Evolutionary conservation across 2,113 vertebrate species (phyloP).

Genomic region (Thunnus thynnus): DNA sequence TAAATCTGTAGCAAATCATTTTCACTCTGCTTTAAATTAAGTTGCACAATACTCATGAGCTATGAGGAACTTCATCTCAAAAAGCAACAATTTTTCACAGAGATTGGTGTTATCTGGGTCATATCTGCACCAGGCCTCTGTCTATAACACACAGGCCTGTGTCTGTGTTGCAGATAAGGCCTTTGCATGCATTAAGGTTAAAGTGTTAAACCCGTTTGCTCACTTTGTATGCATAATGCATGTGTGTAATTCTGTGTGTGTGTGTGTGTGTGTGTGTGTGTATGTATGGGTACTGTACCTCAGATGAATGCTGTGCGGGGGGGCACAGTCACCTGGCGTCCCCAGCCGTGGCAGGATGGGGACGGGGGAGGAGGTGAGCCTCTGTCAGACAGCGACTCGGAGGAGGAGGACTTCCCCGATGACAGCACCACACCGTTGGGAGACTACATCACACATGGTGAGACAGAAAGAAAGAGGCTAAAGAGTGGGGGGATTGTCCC

Average conservation of each 20-base stretch:
- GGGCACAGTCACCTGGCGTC: constrained; percentile 83
- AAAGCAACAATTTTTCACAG: background rate
- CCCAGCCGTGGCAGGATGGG: constrained; percentile 88
- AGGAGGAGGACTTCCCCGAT: constrained; percentile 88
- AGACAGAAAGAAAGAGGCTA: constrained; percentile 10
- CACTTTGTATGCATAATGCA: background rate
- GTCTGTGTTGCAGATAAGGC: background rate
- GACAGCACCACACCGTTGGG: constrained; percentile 86
- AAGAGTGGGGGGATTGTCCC: too few species aligned
- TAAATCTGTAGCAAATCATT: background rate
- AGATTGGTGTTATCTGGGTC: constrained; percentile 23
- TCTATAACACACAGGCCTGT: constrained; percentile 1
- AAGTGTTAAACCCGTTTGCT: background rate
- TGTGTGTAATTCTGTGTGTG: too few species aligned
- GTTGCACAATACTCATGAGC: background rate
- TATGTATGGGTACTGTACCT: background rate
- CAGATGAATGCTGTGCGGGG: constrained; percentile 85
- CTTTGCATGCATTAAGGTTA: background rate
- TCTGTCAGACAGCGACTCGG: constrained; percentile 87
- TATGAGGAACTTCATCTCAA: background rate
- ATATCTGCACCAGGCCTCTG: constrained; percentile 1
- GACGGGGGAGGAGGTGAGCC: constrained; percentile 83
- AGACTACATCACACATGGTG: constrained; percentile 86
- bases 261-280: too few species aligned
- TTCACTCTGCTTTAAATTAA: too few species aligned